A percentile compares a stretch with the other conserved stretches of the same genome.
Evolutionary conservation across 2,888 invertebrate genomes (phyloP).

Genomic region (Acleris holmiana): DNA sequence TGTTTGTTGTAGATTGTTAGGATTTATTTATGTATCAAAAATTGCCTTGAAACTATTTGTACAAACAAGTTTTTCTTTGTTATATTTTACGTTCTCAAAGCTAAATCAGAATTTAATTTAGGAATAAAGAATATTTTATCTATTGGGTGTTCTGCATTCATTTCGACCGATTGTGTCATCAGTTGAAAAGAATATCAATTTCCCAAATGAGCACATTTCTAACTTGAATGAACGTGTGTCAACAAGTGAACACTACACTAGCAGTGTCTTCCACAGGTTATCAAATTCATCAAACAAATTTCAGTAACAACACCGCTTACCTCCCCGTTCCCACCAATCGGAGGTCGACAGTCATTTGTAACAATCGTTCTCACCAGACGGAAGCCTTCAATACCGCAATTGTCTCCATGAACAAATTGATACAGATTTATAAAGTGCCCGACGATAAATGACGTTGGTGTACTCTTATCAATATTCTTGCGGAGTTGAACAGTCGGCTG

Average conservation of each 20-base stretch:
- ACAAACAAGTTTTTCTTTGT: no score
- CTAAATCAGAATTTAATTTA: no score
- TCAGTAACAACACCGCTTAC: neutral
- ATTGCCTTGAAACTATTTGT: neutral
- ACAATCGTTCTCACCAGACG: constrained; percentile 27
- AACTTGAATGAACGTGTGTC: no score
- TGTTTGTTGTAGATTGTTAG: neutral
- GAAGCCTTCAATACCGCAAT: constrained; percentile 52
- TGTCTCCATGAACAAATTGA: constrained; percentile 78
- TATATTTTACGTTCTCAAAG: no score
- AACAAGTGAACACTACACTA: no score
- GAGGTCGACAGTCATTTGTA: constrained; percentile 20
- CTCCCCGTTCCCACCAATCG: constrained; percentile 19
- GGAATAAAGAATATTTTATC: no score
- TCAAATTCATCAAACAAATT: constrained; percentile 1
- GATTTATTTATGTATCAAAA: neutral
- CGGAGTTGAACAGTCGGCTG: constrained; percentile 67
- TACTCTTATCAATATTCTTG: constrained; percentile 76
- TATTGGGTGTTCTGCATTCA: no score
- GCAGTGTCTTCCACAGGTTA: neutral
- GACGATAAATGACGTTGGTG: constrained; percentile 67
- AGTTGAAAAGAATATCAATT: no score
- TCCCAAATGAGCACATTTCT: no score
- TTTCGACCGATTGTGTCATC: no score
- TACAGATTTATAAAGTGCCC: constrained; percentile 78